Percentiles rank a stretch among this genome's conserved stretches.
Evolutionary conservation across 1,140 invertebrate genomes (phyloP).

Genomic region (Papilio polyxenes): DNA sequence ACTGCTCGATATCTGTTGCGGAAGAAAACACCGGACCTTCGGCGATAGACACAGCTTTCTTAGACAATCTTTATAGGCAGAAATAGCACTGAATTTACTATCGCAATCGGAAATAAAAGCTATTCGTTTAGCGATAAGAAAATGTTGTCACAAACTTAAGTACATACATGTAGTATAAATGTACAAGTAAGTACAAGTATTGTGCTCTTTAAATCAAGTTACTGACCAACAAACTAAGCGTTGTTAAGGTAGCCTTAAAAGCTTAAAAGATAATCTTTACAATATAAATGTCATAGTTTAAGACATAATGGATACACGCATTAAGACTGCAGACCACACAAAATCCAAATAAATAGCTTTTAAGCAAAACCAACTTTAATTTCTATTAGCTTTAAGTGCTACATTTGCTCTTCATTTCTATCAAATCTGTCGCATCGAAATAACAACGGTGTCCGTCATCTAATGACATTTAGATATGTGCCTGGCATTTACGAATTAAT

Average conservation of each 20-base stretch:
- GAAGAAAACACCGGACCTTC: conserved; percentile 72
- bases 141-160: background rate
- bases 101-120: conserved; percentile 28
- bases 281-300: background rate
- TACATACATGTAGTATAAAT: background rate
- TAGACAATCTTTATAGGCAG: conserved; percentile 41
- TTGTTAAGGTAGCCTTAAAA: background rate
- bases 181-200: background rate
- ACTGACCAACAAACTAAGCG: background rate
- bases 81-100: conserved; percentile 28
- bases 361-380: background rate
- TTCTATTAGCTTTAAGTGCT: background rate
- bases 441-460: conserved; percentile 15
- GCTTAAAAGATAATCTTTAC: background rate
- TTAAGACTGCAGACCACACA: background rate
- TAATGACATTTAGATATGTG: conserved; percentile 19
- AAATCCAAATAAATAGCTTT: background rate
- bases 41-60: conserved; percentile 60
- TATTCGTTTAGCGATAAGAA: background rate
- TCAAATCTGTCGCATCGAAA: background rate
- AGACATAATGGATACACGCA: conserved; percentile 14
- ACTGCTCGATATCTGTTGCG: conserved; percentile 75
- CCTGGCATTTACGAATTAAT: conserved; percentile 11
- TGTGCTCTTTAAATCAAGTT: background rate
- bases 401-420: background rate